phyloP scores from a whole-genome alignment of 2,113 vertebrate genomes.

The Condylura cristata region DNA sequence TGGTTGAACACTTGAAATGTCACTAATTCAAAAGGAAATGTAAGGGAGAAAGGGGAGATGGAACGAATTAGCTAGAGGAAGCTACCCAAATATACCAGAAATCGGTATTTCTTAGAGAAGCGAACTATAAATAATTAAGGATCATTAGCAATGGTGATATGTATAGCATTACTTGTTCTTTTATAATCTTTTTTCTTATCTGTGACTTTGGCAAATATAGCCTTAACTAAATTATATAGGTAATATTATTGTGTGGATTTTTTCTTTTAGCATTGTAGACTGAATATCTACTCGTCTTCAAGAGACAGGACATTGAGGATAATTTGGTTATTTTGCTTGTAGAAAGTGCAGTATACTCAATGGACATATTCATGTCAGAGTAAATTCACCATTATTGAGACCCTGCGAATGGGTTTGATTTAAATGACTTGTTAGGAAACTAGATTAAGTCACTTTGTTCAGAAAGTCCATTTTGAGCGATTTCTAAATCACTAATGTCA shows the following conservation, averaged over 20 bases:
- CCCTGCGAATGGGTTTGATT: background rate
- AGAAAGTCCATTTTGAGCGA: background rate
- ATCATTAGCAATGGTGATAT: background rate
- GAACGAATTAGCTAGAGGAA: background rate
- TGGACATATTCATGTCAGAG: background rate
- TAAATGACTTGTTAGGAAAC: background rate
- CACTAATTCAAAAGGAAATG: conserved; percentile 21
- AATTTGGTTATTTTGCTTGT: background rate
- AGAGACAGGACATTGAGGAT: background rate
- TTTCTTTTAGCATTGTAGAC: background rate
- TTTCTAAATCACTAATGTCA: background rate
- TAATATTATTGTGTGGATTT: background rate
- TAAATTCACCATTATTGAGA: background rate
- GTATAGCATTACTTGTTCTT: background rate
- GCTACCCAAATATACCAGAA: background rate
- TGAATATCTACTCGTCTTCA: background rate
- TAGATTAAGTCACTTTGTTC: background rate
- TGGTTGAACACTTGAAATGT: background rate
- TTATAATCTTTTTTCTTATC: conserved; percentile 11
- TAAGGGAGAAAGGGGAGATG: background rate
- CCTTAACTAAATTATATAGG: background rate
- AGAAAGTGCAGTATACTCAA: background rate
- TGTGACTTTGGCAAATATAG: background rate
- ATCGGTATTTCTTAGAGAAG: background rate
- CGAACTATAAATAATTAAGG: background rate